A percentile compares a stretch with the other conserved stretches of the same genome.
These are phyloP conservation scores for Rallus limicola DNA, from an alignment of 2,113 vertebrate genomes.

Conservation along the genomic window DNA sequence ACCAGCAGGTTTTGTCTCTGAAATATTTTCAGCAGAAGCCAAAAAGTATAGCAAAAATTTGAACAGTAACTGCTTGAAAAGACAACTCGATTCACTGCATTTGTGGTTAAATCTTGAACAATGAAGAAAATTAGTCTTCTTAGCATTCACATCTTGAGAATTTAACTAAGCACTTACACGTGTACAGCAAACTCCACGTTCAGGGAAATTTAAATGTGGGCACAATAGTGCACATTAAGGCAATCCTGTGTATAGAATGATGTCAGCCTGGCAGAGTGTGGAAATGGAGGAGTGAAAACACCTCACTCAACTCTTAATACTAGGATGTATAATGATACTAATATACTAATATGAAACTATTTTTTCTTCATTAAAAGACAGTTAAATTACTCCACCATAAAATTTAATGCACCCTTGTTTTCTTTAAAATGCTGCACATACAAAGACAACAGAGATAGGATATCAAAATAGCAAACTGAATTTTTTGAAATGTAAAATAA, in stretches of 20 bases:
- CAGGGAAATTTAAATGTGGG: background rate
- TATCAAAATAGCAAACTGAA: background rate
- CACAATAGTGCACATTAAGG: background rate
- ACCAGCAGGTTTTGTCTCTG: background rate
- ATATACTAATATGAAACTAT: background rate
- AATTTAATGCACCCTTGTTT: background rate
- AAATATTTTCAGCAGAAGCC: background rate
- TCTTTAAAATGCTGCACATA: background rate
- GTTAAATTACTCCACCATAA: background rate
- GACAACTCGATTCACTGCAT: background rate
- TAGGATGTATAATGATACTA: background rate
- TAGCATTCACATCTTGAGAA: background rate
- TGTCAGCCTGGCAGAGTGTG: background rate
- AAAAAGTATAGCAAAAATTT: background rate
- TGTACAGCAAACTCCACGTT: background rate
- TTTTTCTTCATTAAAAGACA: background rate
- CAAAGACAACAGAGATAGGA: background rate
- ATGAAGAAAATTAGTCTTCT: background rate
- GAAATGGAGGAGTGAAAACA: background rate
- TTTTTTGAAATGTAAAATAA: background rate
- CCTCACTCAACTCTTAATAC: background rate
- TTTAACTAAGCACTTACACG: rapidly evolving
- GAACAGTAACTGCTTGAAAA: background rate
- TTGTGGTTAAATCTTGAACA: background rate
- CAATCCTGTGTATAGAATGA: background rate